These are phyloP conservation scores for Lithodes maja DNA, from an alignment of 2,888 invertebrate species.

Conservation along the genomic window DNA sequence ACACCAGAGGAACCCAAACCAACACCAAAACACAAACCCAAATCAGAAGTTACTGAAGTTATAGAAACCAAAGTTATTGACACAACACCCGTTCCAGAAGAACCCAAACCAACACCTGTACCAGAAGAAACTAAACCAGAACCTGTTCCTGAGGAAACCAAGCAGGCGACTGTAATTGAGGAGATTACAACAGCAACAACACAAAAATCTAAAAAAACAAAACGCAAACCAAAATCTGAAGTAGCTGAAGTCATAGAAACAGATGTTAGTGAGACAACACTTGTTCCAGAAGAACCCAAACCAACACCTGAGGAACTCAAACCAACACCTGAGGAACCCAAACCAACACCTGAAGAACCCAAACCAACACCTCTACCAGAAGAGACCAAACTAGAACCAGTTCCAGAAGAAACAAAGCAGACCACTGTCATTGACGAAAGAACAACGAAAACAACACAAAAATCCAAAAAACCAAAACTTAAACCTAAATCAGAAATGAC, in stretches of 20 bases:
- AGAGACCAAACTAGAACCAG: constrained; percentile 39
- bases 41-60: constrained; percentile 14
- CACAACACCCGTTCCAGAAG: constrained; percentile 12
- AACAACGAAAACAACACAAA: neutral
- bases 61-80: constrained; percentile 26
- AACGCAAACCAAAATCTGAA: constrained; percentile 16
- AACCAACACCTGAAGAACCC: too few species aligned
- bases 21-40: constrained; percentile 14
- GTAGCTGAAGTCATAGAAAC: too few species aligned
- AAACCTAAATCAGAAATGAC: neutral
- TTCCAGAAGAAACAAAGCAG: constrained; percentile 24
- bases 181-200: neutral
- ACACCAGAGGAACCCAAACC: constrained; percentile 32
- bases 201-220: constrained; percentile 2
- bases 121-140: neutral
- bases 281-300: neutral
- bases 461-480: neutral
- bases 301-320: neutral
- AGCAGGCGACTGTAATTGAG: constrained; percentile 16
- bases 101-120: constrained; percentile 8
- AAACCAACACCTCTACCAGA: constrained; percentile 42
- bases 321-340: too few species aligned
- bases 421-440: constrained; percentile 19
- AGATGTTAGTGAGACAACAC: neutral
- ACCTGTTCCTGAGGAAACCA: neutral